Evolutionary conservation across 2,113 vertebrate genomes (phyloP), one percentile per base, ranked within the genome.

Genomic region (Rhinoderma darwinii): DNA sequence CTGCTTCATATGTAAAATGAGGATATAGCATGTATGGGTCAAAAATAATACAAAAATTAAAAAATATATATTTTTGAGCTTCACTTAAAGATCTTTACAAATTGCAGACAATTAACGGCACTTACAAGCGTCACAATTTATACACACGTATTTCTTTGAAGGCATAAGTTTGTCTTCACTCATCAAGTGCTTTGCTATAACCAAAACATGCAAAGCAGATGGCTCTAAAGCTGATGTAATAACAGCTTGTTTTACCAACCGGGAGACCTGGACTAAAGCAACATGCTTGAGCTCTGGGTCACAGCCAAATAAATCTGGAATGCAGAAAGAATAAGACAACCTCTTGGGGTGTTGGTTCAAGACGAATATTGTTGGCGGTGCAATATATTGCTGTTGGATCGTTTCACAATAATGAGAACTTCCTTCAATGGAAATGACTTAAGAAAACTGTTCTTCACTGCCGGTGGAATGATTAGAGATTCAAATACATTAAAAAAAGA

Each of bases 241-340:
- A 86, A 51, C 84, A 86, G 61, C 59, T 72, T 86, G 84, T 70
- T 72, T 59, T 86, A 79, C 63, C 84, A 80, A 86, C 84, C 68
- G 32, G 44, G 84, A 86, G 84, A 80, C 61, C 61, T 86, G 59
- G 80, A 79, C 44, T 51, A 18, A n/a, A 27, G 43, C 74, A 86
- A 86, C 84, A 86, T 43, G 75, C 75, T 79, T 66, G 30, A 50
- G 17, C 68, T 68, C 56, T 86, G 75, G 75, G 75, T 50, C 32
- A 27, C 59, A 68, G 61, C 84, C 84, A 86, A 78, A 63, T 10
- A 56, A 70, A 41, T 70, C 27, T 56, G 61, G 61, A 86, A 79
- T 79, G 84, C 43, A 86, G 43, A 79, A 86, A 47, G 68, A 84
- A 59, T 84, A 75, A 75, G 18, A n/a, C n/a, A 66, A 5, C 20